Evolutionary conservation across 2,888 invertebrate species (phyloP).

Genomic region (Heteropelma amictum): DNA sequence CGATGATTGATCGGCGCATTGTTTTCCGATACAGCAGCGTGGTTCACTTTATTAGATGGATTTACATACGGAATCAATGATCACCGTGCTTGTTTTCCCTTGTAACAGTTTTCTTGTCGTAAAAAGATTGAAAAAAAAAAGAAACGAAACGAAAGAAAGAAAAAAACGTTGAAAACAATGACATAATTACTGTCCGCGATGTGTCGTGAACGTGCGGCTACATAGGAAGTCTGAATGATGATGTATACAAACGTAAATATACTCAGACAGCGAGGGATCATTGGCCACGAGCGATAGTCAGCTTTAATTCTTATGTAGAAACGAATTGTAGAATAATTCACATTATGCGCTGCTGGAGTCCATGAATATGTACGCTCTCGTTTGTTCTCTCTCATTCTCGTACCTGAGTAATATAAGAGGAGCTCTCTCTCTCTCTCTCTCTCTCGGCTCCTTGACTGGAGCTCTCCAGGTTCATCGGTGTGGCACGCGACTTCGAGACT

Average conservation of each 20-base stretch:
- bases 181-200: conserved; percentile 44
- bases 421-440: conserved; percentile 25
- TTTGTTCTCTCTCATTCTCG: conserved; percentile 10
- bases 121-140: conserved; percentile 11
- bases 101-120: conserved; percentile 21
- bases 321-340: conserved; percentile 54
- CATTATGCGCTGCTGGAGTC: conserved; percentile 52
- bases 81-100: conserved; percentile 40
- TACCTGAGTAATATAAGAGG: no score
- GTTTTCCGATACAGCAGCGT: neutral
- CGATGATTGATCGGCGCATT: conserved; percentile 2
- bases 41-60: neutral
- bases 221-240: conserved; percentile 30
- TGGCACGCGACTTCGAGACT: conserved; percentile 54
- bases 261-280: conserved; percentile 39
- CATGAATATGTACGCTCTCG: conserved; percentile 53
- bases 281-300: conserved; percentile 44
- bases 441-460: conserved; percentile 32
- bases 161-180: conserved; percentile 25
- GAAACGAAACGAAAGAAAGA: neutral
- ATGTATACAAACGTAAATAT: conserved; percentile 13
- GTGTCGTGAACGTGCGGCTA: conserved; percentile 40
- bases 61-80: conserved; percentile 27
- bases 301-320: conserved; percentile 54
- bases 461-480: conserved; percentile 29